phyloP scores from a whole-genome alignment of 2,113 vertebrate species.

The Sebastes fasciatus region DNA sequence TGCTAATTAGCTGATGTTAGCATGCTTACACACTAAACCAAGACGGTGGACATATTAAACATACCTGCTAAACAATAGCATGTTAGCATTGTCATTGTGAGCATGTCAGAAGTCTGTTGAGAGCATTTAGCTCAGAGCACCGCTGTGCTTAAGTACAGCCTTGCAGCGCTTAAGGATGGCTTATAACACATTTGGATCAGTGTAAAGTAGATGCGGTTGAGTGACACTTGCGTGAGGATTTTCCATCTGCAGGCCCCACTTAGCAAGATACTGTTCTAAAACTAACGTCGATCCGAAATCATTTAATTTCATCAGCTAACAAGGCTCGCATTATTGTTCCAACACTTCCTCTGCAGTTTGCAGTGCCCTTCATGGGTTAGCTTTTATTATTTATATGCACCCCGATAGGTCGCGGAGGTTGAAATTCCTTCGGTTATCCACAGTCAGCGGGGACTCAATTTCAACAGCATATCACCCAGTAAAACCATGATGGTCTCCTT shows the following conservation, averaged over 20 bases:
- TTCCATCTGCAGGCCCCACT: neutral
- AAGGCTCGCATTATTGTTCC: constrained; percentile 7
- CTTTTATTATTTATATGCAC: constrained; percentile 39
- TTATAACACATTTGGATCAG: neutral
- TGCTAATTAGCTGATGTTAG: neutral
- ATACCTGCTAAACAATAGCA: neutral
- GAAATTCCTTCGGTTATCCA: constrained; percentile 1
- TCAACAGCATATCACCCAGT: constrained; percentile 24
- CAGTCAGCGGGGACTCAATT: constrained; percentile 12
- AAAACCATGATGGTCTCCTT: constrained; percentile 24
- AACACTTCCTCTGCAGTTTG: neutral
- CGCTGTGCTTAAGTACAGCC: neutral
- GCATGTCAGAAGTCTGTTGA: no score
- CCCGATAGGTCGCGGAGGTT: neutral
- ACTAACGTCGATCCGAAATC: neutral
- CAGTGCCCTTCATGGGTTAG: neutral
- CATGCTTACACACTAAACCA: neutral
- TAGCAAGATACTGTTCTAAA: constrained; percentile 7
- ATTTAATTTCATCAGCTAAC: neutral
- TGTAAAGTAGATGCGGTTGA: constrained; percentile 6
- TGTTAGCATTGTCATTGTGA: neutral
- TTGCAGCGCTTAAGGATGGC: neutral
- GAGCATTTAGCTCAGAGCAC: neutral
- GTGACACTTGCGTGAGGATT: neutral
- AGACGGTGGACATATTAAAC: neutral